Evolutionary conservation across 2,888 invertebrate species (phyloP).

Genomic region (Lycophotia porphyrea): DNA sequence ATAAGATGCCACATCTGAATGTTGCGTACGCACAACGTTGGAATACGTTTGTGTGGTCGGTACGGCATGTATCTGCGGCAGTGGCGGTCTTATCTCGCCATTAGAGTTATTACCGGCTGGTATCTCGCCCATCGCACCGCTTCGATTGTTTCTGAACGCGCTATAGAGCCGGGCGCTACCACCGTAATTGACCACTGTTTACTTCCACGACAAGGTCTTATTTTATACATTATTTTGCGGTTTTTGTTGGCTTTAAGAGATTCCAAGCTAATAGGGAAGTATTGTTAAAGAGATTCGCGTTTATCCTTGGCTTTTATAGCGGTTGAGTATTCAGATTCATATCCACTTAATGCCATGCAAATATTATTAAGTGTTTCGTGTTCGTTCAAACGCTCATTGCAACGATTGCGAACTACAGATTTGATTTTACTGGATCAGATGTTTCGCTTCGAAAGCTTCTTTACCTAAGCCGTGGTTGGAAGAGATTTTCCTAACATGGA

Average conservation of each 20-base stretch:
- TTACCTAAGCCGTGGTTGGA: not conserved
- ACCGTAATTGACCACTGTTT: constrained; percentile 90
- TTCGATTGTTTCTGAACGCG: constrained; percentile 89
- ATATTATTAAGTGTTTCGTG: not conserved
- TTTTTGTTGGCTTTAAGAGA: constrained; percentile 74
- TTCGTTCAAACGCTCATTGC: constrained; percentile 3
- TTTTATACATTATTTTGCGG: constrained; percentile 84
- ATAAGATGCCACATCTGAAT: constrained; percentile 79
- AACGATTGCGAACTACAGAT: constrained; percentile 5
- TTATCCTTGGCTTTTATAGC: constrained; percentile 60
- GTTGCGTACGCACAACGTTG: constrained; percentile 77
- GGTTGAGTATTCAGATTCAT: constrained; percentile 38
- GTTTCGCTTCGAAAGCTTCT: constrained; percentile 5
- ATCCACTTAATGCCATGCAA: constrained; percentile 2
- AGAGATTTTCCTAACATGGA: constrained; percentile 5
- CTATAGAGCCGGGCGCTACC: constrained; percentile 85
- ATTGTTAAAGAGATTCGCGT: constrained; percentile 69
- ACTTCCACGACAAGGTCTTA: constrained; percentile 86
- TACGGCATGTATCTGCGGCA: constrained; percentile 80
- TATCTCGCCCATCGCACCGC: constrained; percentile 89
- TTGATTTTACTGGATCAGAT: not conserved
- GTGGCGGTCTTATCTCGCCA: constrained; percentile 88
- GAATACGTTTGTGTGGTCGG: constrained; percentile 75
- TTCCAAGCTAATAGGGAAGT: constrained; percentile 73
- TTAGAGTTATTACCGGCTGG: constrained; percentile 89